phyloP scores from a whole-genome alignment of 2,888 invertebrate species.

The Argyra leucocephala region DNA sequence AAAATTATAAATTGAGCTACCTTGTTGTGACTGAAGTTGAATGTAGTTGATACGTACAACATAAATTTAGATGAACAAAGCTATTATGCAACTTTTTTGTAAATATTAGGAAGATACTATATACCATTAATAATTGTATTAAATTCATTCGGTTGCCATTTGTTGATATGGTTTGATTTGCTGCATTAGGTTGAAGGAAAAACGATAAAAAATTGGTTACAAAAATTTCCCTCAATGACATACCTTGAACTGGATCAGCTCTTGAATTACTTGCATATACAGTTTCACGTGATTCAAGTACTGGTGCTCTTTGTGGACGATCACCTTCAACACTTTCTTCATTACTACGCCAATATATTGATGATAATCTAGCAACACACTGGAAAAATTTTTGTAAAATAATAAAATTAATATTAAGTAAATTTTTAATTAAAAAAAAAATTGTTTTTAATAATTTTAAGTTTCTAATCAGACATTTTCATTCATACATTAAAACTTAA shows the following conservation, averaged over 20 bases:
- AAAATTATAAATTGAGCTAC: slow-evolving; percentile 30
- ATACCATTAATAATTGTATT: slow-evolving; percentile 14
- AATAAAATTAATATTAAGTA: too few species aligned
- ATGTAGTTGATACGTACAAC: slow-evolving; percentile 13
- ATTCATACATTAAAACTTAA: too few species aligned
- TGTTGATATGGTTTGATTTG: slow-evolving; percentile 30
- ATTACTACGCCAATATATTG: slow-evolving; percentile 63
- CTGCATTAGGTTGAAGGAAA: slow-evolving; percentile 43
- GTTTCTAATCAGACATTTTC: too few species aligned
- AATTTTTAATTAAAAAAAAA: too few species aligned
- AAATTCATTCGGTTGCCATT: slow-evolving; percentile 17
- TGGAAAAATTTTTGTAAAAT: slow-evolving; percentile 26
- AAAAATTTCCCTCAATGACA: slow-evolving; percentile 44
- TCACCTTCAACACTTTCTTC: slow-evolving; percentile 67
- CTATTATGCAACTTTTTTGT: slow-evolving; percentile 20
- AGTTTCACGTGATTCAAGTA: slow-evolving; percentile 59
- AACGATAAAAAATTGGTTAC: slow-evolving; percentile 44
- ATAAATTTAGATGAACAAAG: slow-evolving; percentile 7
- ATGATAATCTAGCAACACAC: slow-evolving; percentile 62
- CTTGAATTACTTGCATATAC: slow-evolving; percentile 48
- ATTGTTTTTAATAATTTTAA: too few species aligned
- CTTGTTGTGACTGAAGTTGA: slow-evolving; percentile 26
- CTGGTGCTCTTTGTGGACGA: slow-evolving; percentile 55
- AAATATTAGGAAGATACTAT: slow-evolving; percentile 14
- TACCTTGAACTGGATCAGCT: slow-evolving; percentile 63